phyloP scores from a whole-genome alignment of 2,888 invertebrate genomes.

The Julus scandinavius region DNA sequence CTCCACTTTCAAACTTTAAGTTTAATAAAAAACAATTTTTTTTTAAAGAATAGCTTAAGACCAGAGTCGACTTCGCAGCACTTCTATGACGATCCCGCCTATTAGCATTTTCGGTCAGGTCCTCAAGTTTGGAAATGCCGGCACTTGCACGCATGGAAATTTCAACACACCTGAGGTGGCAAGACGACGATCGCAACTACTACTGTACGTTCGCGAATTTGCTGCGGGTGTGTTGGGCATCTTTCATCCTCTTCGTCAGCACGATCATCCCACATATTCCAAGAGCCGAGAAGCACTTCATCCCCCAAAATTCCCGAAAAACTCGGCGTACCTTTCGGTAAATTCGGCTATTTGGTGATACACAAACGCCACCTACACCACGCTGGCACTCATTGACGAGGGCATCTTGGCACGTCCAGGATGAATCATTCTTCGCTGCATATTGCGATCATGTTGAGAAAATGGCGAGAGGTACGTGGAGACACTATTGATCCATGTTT shows the following conservation, averaged over 20 bases:
- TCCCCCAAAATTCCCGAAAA: not conserved
- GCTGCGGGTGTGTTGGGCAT: not conserved
- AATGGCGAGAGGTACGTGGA: not conserved
- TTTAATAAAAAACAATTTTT: not conserved
- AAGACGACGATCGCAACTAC: not conserved
- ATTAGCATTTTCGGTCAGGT: not conserved
- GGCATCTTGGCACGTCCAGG: not conserved
- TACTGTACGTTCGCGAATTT: not conserved
- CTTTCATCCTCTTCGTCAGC: not conserved
- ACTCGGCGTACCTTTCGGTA: not conserved
- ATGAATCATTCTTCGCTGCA: not conserved
- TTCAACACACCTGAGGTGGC: conserved; percentile 10
- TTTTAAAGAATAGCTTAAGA: not conserved
- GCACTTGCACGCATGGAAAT: not conserved
- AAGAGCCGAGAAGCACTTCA: not conserved
- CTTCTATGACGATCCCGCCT: not conserved
- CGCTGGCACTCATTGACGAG: not conserved
- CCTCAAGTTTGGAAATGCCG: not conserved
- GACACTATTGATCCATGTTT: not conserved
- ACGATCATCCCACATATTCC: conserved; percentile 21
- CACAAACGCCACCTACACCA: conserved; percentile 4
- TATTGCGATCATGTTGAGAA: not conserved
- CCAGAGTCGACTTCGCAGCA: not conserved
- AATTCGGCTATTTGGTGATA: not conserved
- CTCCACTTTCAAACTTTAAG: no score